phyloP scores from a whole-genome alignment of 2,888 invertebrate genomes.

The Ceratothoa steindachneri region DNA sequence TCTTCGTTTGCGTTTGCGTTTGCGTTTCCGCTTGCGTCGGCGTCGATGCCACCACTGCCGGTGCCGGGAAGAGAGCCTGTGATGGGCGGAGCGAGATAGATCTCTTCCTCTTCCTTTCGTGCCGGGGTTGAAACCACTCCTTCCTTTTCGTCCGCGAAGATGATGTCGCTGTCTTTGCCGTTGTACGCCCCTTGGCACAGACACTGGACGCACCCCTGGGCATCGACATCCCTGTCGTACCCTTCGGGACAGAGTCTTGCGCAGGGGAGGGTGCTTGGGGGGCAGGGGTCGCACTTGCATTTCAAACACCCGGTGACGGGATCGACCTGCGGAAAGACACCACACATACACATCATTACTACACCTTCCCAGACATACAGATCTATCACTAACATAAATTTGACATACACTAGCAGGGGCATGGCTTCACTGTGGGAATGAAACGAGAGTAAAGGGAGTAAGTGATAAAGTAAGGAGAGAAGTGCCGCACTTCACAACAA shows the following conservation, averaged over 20 bases:
- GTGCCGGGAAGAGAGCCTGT: too few relatives aligned
- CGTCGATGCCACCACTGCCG: too few relatives aligned
- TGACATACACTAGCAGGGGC: too few relatives aligned
- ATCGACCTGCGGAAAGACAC: constrained; percentile 30
- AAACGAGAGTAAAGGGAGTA: too few relatives aligned
- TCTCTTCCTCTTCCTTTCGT: background rate
- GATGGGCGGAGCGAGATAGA: too few relatives aligned
- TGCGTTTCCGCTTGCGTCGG: background rate
- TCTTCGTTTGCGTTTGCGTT: background rate
- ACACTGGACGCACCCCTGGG: constrained; percentile 28
- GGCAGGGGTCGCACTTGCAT: constrained; percentile 22
- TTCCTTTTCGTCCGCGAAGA: background rate
- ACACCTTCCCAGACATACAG: background rate
- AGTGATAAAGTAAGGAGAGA: too few relatives aligned
- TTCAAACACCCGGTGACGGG: constrained; percentile 22
- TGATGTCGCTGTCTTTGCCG: background rate
- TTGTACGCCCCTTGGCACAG: background rate
- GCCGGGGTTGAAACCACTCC: background rate
- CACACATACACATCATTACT: too few relatives aligned
- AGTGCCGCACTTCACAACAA: too few relatives aligned
- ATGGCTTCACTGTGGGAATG: too few relatives aligned
- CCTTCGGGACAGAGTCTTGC: constrained; percentile 23
- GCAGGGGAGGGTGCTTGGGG: constrained; percentile 11
- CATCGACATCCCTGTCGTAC: constrained; percentile 21
- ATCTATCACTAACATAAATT: too few relatives aligned